phyloP scores from a whole-genome alignment of 2,113 vertebrate species.

The Colinus virginianus region DNA sequence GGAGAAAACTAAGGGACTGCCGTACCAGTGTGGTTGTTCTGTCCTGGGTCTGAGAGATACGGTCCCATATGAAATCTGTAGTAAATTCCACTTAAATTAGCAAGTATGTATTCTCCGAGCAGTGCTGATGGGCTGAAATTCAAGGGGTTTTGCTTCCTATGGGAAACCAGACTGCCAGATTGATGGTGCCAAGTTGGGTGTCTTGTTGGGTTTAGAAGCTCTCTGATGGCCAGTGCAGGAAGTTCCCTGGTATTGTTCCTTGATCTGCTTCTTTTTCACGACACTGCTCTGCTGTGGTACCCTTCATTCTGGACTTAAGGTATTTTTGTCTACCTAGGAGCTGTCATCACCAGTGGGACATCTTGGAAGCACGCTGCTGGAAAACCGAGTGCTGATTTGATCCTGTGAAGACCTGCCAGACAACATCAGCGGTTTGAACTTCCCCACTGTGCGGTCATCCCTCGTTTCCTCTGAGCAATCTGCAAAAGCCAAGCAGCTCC shows the following conservation, averaged over 20 bases:
- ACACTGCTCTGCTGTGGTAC: neutral
- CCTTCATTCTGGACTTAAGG: neutral
- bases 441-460: slow-evolving; percentile 31
- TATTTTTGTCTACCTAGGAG: slow-evolving; percentile 52
- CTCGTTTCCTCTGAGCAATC: neutral
- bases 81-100: neutral
- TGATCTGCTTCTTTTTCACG: neutral
- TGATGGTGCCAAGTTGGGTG: neutral
- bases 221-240: neutral
- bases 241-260: neutral
- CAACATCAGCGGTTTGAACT: slow-evolving; percentile 35
- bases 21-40: neutral
- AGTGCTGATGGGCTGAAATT: neutral
- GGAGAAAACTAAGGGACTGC: neutral
- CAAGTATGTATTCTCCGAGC: no score
- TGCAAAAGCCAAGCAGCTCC: neutral
- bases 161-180: neutral
- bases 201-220: neutral
- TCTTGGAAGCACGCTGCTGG: slow-evolving; percentile 53
- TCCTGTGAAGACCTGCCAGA: slow-evolving; percentile 57
- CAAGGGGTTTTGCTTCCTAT: neutral
- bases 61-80: neutral
- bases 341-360: slow-evolving; percentile 42
- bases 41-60: neutral
- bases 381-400: slow-evolving; percentile 56